Base-by-base conservation (phyloP, 2,888 invertebrate species). In the Zygogramma bicolorata region DNA sequence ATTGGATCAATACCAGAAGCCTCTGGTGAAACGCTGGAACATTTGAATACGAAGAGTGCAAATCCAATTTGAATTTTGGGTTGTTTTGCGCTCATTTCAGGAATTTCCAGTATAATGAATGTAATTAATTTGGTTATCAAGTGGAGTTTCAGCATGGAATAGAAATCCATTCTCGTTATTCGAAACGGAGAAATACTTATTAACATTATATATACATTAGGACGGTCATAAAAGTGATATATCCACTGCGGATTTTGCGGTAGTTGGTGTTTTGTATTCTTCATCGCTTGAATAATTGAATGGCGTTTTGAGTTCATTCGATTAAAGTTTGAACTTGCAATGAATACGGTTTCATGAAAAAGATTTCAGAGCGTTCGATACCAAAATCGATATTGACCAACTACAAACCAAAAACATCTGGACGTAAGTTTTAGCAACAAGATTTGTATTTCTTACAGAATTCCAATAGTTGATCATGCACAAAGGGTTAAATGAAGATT, bases 101-200 rank as follows among this genome's bases (percentile, higher is more conserved):
- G 63, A 46, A 46, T 46, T 42, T 6, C 46, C 29, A 46, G 63
- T 7, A 46, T 63, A 63, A 63, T 63, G 63, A 63, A 42, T 46
- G 63, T 63, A 63, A 63, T 63, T 46, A 63, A 63, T 46, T 46
- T 42, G 63, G 49, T 46, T 25, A 63, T 63, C 49, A 15, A 63
- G 29, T 29, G 63, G 29, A 63, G 63, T 46, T 46, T 31, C 42
- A 15, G 46, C 27, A 63, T 63, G n/a, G 42, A 62, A 27, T 62
- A n/a, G 13, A 40, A 27, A 62, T 40, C 27, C n/a, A 42, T 63
- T 63, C 63, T 46, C 63, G 31, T 49, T 18, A 42, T 62, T 42
- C 13, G 3, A 38, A 25, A 0, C 15, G 5, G 29, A 27, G 18
- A 40, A 25, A 62, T 62, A 62, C 42, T 42, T 62, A 62, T 62